Evolutionary conservation across 53 echinoderm and acorn worm genomes (phyloP).

Genomic region (Holothuria leucospilota): DNA sequence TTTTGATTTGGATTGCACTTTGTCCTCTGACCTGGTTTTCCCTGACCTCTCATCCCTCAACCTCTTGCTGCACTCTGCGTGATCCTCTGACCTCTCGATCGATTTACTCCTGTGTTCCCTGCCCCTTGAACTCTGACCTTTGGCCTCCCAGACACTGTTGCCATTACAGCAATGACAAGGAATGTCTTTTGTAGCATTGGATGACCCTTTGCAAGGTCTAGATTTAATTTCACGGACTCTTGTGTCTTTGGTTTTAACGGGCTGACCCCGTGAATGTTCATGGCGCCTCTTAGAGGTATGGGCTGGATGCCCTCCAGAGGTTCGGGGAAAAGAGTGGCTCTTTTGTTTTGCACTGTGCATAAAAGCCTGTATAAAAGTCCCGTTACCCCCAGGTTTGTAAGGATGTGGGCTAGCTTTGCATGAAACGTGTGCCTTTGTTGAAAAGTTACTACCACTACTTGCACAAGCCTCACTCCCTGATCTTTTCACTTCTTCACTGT

Average conservation of each 20-base stretch:
- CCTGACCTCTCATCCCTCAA: conserved; percentile 56
- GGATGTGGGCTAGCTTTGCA: conserved; percentile 67
- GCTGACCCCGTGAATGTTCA: conserved; percentile 17
- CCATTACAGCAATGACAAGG: conserved; percentile 77
- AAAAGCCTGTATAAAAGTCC: conserved; percentile 35
- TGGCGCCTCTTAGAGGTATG: conserved; percentile 34
- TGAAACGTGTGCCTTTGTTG: conserved; percentile 79
- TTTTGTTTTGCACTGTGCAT: conserved; percentile 40
- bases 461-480: conserved; percentile 76
- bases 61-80: conserved; percentile 56
- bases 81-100: conserved; percentile 14
- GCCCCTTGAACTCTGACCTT: conserved; percentile 44
- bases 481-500: conserved; percentile 82
- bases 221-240: conserved; percentile 43
- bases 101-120: conserved; percentile 2
- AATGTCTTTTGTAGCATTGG: not conserved
- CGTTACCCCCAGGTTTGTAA: conserved; percentile 48
- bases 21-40: conserved; percentile 57
- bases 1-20: conserved; percentile 60
- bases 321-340: conserved; percentile 42
- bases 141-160: conserved; percentile 70
- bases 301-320: conserved; percentile 35
- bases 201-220: conserved; percentile 12
- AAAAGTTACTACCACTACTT: conserved; percentile 86
- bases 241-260: conserved; percentile 49